Percentiles rank a stretch among this genome's conserved stretches.
phyloP scores from a whole-genome alignment of 2,113 vertebrate genomes.

The Scomber japonicus region DNA sequence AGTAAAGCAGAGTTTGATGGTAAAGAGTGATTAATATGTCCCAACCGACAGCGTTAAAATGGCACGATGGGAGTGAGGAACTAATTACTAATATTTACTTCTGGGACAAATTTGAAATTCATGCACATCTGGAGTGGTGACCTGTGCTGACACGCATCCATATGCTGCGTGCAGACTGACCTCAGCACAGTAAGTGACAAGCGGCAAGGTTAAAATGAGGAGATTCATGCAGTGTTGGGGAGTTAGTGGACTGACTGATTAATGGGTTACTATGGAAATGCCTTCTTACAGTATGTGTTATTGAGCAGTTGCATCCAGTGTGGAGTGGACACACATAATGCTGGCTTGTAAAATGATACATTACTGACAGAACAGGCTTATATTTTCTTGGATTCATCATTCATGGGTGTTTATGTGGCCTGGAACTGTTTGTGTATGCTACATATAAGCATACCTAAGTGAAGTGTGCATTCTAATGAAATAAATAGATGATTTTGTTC shows the following conservation, averaged over 20 bases:
- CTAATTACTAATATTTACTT: slow-evolving; percentile 45
- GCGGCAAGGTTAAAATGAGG: slow-evolving; percentile 25
- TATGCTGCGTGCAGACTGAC: slow-evolving; percentile 31
- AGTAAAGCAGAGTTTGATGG: not conserved
- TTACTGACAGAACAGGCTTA: too few species aligned
- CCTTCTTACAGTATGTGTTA: too few species aligned
- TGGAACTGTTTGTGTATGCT: not conserved
- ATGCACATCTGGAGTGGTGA: slow-evolving; percentile 62
- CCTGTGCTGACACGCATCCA: slow-evolving; percentile 42
- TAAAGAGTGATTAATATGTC: not conserved
- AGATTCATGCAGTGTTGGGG: not conserved
- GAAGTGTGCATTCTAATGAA: too few species aligned
- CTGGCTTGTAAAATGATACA: too few species aligned
- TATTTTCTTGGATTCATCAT: too few species aligned
- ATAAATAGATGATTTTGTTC: too few species aligned
- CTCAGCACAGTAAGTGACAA: not conserved
- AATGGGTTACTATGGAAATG: too few species aligned
- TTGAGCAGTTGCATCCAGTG: too few species aligned
- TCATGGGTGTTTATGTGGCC: too few species aligned
- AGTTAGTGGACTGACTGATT: too few species aligned
- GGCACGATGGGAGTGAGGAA: not conserved
- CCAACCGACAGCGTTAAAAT: slow-evolving; percentile 19
- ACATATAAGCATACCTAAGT: too few species aligned
- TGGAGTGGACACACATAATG: too few species aligned
- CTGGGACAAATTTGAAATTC: slow-evolving; percentile 53